These are phyloP conservation scores for Myotis lucifugus DNA, from an alignment of 2,113 vertebrate species.

Conservation along the genomic window DNA sequence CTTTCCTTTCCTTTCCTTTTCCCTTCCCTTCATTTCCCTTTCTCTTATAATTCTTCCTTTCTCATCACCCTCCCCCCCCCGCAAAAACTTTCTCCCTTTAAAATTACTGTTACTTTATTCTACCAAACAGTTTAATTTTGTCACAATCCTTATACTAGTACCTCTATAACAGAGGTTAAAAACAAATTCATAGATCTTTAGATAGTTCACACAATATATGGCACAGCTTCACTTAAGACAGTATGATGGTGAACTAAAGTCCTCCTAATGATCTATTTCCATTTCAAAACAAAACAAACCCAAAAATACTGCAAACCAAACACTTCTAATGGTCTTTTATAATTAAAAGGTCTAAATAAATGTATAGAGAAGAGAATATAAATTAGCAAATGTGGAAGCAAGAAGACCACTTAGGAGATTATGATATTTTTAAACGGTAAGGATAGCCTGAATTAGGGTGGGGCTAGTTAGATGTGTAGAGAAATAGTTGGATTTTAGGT, in stretches of 20 bases:
- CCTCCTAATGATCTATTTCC: background rate
- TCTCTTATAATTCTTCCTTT: background rate
- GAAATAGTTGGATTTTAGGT: background rate
- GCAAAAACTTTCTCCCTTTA: background rate
- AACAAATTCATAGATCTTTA: background rate
- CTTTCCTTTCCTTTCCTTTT: no score
- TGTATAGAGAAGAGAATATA: background rate
- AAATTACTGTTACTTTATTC: background rate
- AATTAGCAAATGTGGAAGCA: background rate
- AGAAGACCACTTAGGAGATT: background rate
- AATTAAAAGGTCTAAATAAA: background rate
- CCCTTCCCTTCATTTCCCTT: no score
- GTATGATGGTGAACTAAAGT: background rate
- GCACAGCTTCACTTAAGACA: background rate
- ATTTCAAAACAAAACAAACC: background rate
- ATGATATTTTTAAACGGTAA: background rate
- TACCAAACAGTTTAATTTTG: background rate
- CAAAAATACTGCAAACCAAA: background rate
- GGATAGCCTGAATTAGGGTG: background rate
- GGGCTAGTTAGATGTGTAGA: background rate
- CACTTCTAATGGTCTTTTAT: background rate
- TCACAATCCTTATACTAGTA: background rate
- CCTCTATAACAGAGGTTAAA: background rate
- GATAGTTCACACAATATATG: background rate
- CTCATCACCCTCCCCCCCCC: background rate